phyloP scores from a whole-genome alignment of 2,888 invertebrate species.

The Phytoseiulus persimilis region DNA sequence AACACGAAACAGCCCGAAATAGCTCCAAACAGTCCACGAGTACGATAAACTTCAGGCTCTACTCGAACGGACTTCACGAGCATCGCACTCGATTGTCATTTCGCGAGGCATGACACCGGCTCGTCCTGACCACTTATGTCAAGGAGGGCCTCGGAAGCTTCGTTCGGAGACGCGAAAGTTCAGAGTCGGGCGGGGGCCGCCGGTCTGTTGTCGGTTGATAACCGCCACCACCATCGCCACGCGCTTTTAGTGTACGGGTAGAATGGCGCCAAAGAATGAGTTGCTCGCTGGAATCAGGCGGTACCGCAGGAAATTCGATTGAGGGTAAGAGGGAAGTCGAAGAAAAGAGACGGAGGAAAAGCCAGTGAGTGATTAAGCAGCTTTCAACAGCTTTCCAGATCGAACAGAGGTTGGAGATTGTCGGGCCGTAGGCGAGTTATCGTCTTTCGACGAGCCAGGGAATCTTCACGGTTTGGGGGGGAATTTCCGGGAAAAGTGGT shows the following conservation, averaged over 20 bases:
- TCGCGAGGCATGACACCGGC: neutral
- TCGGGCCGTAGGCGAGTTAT: neutral
- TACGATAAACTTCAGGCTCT: neutral
- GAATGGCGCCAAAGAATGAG: slow-evolving; percentile 5
- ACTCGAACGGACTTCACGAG: neutral
- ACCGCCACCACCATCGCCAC: neutral
- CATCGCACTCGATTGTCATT: neutral
- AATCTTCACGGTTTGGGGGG: neutral
- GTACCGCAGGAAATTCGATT: neutral
- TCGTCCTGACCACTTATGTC: neutral
- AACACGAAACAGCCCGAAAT: neutral
- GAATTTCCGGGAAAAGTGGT: neutral
- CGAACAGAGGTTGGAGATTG: neutral
- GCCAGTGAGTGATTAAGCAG: neutral
- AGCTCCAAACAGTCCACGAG: neutral
- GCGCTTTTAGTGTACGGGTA: slow-evolving; percentile 5
- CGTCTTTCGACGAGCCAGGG: neutral
- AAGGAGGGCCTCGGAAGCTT: neutral
- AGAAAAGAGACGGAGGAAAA: neutral
- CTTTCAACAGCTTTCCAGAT: neutral
- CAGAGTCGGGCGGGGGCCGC: neutral
- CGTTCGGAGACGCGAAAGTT: neutral
- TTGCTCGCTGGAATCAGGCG: neutral
- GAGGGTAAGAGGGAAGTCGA: neutral
- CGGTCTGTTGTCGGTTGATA: neutral